Conservation (phyloP, 2,113 vertebrate genomes). For the Vidua macroura region DNA sequence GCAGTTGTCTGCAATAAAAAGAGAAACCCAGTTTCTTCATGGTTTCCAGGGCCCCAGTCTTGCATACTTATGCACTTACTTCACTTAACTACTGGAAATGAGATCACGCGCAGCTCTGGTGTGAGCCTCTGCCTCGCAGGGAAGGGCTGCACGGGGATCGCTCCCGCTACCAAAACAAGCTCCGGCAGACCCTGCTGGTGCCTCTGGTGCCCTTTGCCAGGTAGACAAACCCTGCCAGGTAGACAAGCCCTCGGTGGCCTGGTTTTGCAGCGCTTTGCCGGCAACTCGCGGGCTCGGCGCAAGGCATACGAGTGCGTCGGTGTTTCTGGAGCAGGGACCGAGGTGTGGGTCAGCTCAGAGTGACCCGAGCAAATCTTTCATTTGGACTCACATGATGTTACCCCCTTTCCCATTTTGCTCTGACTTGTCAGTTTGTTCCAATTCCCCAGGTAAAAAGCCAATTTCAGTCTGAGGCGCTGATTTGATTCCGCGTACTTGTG, state of each 20-base stretch:
- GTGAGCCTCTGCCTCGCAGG: slow-evolving; percentile 26
- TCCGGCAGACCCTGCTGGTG: neutral
- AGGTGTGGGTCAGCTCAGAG: neutral
- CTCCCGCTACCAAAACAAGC: neutral
- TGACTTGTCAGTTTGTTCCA: neutral
- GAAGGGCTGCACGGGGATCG: neutral
- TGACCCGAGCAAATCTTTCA: accelerated
- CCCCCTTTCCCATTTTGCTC: neutral
- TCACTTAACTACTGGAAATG: slow-evolving; percentile 69
- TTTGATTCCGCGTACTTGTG: neutral
- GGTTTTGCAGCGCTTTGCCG: accelerated
- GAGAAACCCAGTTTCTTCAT: slow-evolving; percentile 51
- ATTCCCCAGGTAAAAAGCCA: neutral
- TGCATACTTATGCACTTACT: slow-evolving; percentile 66
- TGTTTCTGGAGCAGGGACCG: neutral
- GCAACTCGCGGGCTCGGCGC: neutral
- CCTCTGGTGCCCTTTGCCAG: neutral
- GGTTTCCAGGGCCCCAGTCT: slow-evolving; percentile 60
- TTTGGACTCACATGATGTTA: neutral
- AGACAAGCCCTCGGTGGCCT: neutral
- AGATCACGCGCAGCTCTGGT: slow-evolving; percentile 55
- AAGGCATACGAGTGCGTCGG: accelerated
- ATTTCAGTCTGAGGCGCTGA: neutral
- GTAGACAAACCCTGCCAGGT: neutral
- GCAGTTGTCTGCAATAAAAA: slow-evolving; percentile 61